Evolutionary conservation across 2,888 invertebrate genomes (phyloP).

Genomic region (Melieria omissa): DNA sequence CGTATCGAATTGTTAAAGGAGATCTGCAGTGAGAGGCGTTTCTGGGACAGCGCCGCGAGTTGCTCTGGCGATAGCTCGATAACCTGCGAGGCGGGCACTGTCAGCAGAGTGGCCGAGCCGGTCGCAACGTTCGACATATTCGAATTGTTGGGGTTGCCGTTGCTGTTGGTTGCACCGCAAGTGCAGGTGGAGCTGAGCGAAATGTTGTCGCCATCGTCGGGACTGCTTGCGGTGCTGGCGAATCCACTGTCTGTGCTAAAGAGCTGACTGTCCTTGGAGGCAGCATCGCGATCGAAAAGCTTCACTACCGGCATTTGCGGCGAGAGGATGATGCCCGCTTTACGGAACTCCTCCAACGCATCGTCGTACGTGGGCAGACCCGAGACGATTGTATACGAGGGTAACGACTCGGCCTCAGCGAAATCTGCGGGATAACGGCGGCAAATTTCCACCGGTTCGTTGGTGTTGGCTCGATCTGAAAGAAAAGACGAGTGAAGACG

Average conservation of each 20-base stretch:
- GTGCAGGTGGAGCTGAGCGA: slow-evolving; percentile 58
- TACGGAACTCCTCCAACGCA: slow-evolving; percentile 72
- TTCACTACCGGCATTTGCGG: slow-evolving; percentile 62
- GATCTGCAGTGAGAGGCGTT: slow-evolving; percentile 65
- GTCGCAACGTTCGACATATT: slow-evolving; percentile 11
- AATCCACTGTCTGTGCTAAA: slow-evolving; percentile 42
- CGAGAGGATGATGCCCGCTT: slow-evolving; percentile 63
- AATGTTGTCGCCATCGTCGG: slow-evolving; percentile 50
- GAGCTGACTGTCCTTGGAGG: slow-evolving; percentile 44
- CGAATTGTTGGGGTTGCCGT: slow-evolving; percentile 28
- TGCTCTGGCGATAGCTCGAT: slow-evolving; percentile 65
- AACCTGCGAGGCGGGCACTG: slow-evolving; percentile 48
- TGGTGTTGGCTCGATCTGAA: slow-evolving; percentile 68
- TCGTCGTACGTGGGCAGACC: slow-evolving; percentile 74
- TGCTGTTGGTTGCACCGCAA: slow-evolving; percentile 46
- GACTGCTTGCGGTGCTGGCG: slow-evolving; percentile 36
- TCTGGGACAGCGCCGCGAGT: slow-evolving; percentile 62
- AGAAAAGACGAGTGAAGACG: slow-evolving; percentile 43
- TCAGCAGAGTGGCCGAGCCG: background rate
- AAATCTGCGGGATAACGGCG: slow-evolving; percentile 63
- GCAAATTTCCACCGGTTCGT: slow-evolving; percentile 61
- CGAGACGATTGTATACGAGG: slow-evolving; percentile 74
- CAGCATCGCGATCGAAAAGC: slow-evolving; percentile 57
- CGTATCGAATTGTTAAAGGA: slow-evolving; percentile 60
- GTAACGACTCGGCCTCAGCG: slow-evolving; percentile 70